A percentile compares a stretch with the other conserved stretches of the same genome.
Evolutionary conservation across 2,113 vertebrate genomes (phyloP).

Genomic region (Charina bottae): DNA sequence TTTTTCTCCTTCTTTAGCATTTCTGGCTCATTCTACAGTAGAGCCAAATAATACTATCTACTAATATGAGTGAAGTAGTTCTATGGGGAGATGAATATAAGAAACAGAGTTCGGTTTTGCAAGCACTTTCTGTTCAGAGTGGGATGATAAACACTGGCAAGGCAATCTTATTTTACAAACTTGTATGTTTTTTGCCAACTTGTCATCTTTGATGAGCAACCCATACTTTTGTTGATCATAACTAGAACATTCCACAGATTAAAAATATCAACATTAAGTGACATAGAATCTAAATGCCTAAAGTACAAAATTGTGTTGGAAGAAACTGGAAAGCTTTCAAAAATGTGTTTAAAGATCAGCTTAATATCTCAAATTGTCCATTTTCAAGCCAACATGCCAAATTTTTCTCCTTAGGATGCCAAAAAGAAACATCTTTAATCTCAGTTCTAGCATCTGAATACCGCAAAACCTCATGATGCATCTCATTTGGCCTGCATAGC

Average conservation of each 20-base stretch:
- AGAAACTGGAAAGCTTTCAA: constrained; percentile 54
- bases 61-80: not conserved
- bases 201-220: not conserved
- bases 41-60: not conserved
- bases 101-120: constrained; percentile 12
- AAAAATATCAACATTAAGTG: constrained; percentile 43
- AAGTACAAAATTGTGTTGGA: constrained; percentile 33
- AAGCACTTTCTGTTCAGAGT: constrained; percentile 9
- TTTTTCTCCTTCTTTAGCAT: not conserved
- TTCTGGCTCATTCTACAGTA: constrained; percentile 6
- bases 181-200: not conserved
- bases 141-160: not conserved
- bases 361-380: constrained; percentile 53
- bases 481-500: not conserved
- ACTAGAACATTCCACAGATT: constrained; percentile 23
- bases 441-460: not conserved
- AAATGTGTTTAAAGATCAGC: constrained; percentile 33
- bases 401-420: not conserved
- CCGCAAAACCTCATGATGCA: not conserved
- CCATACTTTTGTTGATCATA: constrained; percentile 26
- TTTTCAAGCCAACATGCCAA: constrained; percentile 51
- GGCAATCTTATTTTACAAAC: not conserved
- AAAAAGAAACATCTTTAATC: not conserved
- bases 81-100: not conserved
- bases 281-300: constrained; percentile 58